Base-by-base conservation (phyloP, 1,140 invertebrate genomes). In the Neodiprion fabricii region DNA sequence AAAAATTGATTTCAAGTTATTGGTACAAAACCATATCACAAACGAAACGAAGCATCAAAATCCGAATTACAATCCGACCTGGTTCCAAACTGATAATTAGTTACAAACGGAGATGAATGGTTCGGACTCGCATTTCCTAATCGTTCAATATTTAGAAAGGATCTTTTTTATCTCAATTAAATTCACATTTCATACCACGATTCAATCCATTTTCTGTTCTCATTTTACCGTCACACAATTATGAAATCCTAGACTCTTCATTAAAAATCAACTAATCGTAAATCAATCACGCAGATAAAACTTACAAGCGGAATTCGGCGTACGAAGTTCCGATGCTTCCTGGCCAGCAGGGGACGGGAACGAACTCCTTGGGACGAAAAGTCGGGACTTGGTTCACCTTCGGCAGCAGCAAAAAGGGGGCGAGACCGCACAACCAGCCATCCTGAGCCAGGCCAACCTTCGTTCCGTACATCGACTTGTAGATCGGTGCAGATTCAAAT, bases 351-450 rank as follows among this genome's bases (percentile, higher is more conserved):
- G 76, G 79, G 10, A 80, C 80, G 23, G 53, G 80, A 67, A 87
- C 89, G 21, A 89, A 90, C 77, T 90, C 90, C 23, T 78, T 91
- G 67, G 90, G 91, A 48, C 85, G 90, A 28, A 91, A 91, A 82
- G 89, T 91, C 68, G 90, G 90, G 23, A 91, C 89, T 1, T 91
- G 91, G 91, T 91, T 91, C 76, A 91, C 86, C 40, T 91, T 91
- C 77, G 90, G 90, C 49, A 89, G 87, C 74, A 89, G 85, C 79
- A 91, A 91, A 80, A 91, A 91, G 79, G 86, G 85, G 11, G 79
- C 88, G 17, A 86, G 88, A 80, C 86, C 84, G 70, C 78, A 82
- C 66, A 73, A 77, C 7, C 87, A 89, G 74, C 85, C 86, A 79
- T 89, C 89, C 82, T 90, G 88, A 90, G 87, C 85, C 83, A 88